These are phyloP conservation scores for Sebastes fasciatus DNA, from an alignment of 2,113 vertebrate species.

Conservation along the genomic window DNA sequence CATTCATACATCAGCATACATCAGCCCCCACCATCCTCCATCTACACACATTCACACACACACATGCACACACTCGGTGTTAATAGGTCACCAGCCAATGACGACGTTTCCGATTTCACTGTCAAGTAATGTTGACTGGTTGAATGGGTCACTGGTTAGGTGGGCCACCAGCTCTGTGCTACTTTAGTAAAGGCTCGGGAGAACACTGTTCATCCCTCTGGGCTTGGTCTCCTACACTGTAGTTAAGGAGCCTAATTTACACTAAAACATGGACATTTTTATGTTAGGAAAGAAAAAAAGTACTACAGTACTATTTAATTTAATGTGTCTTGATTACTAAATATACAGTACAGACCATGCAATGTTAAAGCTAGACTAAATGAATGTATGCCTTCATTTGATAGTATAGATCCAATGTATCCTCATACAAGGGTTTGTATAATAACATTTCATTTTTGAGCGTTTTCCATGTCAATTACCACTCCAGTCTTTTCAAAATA, in stretches of 20 bases:
- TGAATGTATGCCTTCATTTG: neutral
- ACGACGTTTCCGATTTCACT: constrained; percentile 53
- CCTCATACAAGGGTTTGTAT: no score
- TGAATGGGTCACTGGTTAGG: constrained; percentile 57
- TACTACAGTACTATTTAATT: no score
- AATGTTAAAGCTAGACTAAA: neutral
- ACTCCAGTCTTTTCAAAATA: no score
- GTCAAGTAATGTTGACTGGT: constrained; percentile 49
- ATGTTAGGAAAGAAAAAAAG: neutral
- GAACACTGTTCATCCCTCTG: neutral
- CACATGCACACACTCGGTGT: constrained; percentile 24
- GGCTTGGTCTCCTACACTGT: neutral
- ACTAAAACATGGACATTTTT: neutral
- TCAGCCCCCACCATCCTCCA: neutral
- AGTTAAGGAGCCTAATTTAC: neutral
- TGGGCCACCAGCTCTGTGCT: constrained; percentile 31
- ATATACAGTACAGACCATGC: neutral
- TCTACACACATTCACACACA: constrained; percentile 28
- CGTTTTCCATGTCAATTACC: no score
- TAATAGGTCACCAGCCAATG: constrained; percentile 57
- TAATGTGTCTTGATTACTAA: neutral
- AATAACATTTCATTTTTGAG: no score
- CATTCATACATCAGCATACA: constrained; percentile 23
- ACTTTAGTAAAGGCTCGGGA: neutral
- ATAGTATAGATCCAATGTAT: neutral